Conservation (phyloP, 2,113 vertebrate genomes). For the Thalassarche chlororhynchos region DNA sequence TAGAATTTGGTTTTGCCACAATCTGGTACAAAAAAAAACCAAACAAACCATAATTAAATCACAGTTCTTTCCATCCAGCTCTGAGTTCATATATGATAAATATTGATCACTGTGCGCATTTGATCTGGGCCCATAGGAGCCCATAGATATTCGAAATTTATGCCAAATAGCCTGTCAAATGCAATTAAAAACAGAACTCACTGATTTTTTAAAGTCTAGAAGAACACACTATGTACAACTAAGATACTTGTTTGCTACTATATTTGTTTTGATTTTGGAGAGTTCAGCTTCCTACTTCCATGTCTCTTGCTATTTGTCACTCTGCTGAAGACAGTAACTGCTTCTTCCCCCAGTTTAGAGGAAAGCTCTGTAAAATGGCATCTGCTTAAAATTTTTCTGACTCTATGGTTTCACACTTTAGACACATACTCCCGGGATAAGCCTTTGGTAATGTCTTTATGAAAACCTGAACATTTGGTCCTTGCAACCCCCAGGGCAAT, state of each 20-base stretch:
- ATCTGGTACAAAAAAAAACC: neutral
- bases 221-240: neutral
- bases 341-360: neutral
- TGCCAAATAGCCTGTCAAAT: neutral
- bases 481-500: slow-evolving; percentile 29
- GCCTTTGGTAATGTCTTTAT: slow-evolving; percentile 14
- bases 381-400: neutral
- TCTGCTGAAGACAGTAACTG: neutral
- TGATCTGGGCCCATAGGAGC: neutral
- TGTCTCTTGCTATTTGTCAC: neutral
- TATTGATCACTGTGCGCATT: neutral
- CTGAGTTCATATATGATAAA: neutral
- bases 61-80: neutral
- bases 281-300: neutral
- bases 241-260: neutral
- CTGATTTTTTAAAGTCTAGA: neutral
- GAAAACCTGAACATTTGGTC: slow-evolving; percentile 54
- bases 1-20: neutral
- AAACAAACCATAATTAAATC: neutral
- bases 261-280: neutral
- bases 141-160: neutral
- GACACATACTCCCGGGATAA: neutral
- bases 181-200: neutral
- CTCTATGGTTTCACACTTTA: slow-evolving; percentile 17
- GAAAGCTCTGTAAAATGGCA: neutral